These are phyloP conservation scores for Dolomedes plantarius DNA, from an alignment of 2,888 invertebrate species.

Conservation along the genomic window DNA sequence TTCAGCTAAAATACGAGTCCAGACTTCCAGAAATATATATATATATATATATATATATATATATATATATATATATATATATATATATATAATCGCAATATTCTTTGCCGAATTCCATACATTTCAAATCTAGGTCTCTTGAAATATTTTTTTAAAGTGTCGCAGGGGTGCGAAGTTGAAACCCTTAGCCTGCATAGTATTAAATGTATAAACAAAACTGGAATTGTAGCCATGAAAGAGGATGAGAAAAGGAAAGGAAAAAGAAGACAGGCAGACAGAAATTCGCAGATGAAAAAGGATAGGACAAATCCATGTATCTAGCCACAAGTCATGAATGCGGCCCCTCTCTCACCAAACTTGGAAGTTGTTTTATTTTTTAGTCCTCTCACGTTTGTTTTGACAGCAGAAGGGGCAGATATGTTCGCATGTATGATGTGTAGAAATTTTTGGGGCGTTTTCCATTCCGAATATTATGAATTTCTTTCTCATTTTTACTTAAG, in stretches of 20 bases:
- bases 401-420: slow-evolving; percentile 14
- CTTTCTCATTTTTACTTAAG: slow-evolving; percentile 29
- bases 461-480: slow-evolving; percentile 32
- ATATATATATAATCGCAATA: no score
- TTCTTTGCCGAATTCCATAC: slow-evolving; percentile 6
- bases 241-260: neutral
- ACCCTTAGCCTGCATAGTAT: neutral
- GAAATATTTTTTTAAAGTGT: slow-evolving; percentile 19
- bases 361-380: slow-evolving; percentile 14
- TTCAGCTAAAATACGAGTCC: slow-evolving; percentile 36
- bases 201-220: slow-evolving; percentile 20
- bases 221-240: neutral
- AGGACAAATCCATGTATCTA: slow-evolving; percentile 38
- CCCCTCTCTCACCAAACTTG: neutral
- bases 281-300: slow-evolving; percentile 1
- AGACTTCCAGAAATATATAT: no score
- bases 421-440: slow-evolving; percentile 1
- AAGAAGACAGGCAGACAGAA: slow-evolving; percentile 23
- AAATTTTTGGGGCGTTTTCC: slow-evolving; percentile 20
- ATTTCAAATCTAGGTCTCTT: slow-evolving; percentile 19
- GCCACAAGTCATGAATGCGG: slow-evolving; percentile 43
- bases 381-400: slow-evolving; percentile 46
- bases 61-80: no score
- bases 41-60: no score
- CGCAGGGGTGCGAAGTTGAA: neutral